phyloP scores from a whole-genome alignment of 2,888 invertebrate species.

The Disparrhopalites patrizii region DNA sequence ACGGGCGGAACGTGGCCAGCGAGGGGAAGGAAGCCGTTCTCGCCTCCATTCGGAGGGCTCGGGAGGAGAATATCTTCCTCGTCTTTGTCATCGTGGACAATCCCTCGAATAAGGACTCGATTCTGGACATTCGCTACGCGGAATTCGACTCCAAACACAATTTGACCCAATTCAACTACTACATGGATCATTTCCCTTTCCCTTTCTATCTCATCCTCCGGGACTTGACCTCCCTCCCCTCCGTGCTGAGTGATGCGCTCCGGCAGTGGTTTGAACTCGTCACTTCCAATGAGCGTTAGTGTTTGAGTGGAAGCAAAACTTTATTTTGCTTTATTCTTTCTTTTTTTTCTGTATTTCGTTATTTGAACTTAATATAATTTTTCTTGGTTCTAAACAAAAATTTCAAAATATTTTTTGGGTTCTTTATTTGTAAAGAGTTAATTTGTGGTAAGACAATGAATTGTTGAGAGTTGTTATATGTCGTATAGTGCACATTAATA shows the following conservation, averaged over 20 bases:
- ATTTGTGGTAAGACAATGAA: no score
- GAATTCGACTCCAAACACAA: slow-evolving; percentile 62
- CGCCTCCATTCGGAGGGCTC: slow-evolving; percentile 74
- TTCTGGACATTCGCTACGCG: slow-evolving; percentile 81
- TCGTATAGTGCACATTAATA: no score
- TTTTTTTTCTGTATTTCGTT: no score
- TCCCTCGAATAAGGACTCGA: slow-evolving; percentile 85
- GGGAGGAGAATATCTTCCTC: slow-evolving; percentile 78
- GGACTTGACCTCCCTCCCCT: slow-evolving; percentile 81
- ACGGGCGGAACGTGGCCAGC: slow-evolving; percentile 82
- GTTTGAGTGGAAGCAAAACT: no score
- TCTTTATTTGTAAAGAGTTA: no score
- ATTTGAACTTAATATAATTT: no score
- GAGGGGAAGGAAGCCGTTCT: slow-evolving; percentile 75
- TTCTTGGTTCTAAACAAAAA: no score
- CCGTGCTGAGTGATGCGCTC: slow-evolving; percentile 89
- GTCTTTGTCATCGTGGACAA: slow-evolving; percentile 96
- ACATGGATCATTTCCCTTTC: slow-evolving; percentile 95
- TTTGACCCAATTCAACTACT: slow-evolving; percentile 66
- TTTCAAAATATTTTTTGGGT: no score
- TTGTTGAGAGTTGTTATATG: no score
- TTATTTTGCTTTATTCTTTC: no score
- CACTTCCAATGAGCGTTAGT: slow-evolving; percentile 52
- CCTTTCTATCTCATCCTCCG: slow-evolving; percentile 93
- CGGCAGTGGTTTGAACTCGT: slow-evolving; percentile 99